These are phyloP conservation scores for Lates calcarifer DNA, from an alignment of 2,113 vertebrate species.

Conservation along the genomic window DNA sequence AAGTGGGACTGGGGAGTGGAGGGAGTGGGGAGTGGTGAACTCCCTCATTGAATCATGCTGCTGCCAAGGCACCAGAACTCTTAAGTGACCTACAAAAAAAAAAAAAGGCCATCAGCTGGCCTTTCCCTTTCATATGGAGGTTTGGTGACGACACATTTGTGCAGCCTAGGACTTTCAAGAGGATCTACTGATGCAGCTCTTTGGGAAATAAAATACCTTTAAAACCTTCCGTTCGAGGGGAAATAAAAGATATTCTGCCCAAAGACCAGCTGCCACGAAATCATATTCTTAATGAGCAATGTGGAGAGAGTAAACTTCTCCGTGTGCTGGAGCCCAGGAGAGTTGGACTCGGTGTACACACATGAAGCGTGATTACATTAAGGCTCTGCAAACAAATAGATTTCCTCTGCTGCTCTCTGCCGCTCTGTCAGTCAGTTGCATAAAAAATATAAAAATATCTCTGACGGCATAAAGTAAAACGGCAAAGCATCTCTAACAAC, in stretches of 20 bases:
- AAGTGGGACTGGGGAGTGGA: slow-evolving; percentile 17
- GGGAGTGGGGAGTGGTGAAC: neutral
- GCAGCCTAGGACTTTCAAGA: neutral
- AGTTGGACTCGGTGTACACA: slow-evolving; percentile 94
- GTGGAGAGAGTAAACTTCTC: slow-evolving; percentile 74
- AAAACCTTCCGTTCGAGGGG: slow-evolving; percentile 47
- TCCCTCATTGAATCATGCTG: neutral
- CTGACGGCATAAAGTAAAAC: slow-evolving; percentile 65
- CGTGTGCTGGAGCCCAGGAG: slow-evolving; percentile 85
- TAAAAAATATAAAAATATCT: slow-evolving; percentile 71
- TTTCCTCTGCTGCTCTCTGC: slow-evolving; percentile 80
- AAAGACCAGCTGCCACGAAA: slow-evolving; percentile 74
- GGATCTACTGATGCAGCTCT: neutral
- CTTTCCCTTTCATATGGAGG: neutral
- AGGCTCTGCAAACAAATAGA: slow-evolving; percentile 90
- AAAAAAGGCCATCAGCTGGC: slow-evolving; percentile 15
- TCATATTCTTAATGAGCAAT: slow-evolving; percentile 76
- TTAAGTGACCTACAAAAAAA: neutral
- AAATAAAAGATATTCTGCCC: slow-evolving; percentile 58
- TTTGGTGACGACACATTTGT: neutral
- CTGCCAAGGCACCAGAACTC: slow-evolving; percentile 7
- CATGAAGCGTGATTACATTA: slow-evolving; percentile 84
- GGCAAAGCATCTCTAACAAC: slow-evolving; percentile 95
- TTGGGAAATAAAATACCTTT: slow-evolving; percentile 37
- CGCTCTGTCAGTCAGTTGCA: slow-evolving; percentile 66